A percentile compares a stretch with the other conserved stretches of the same genome.
Conservation (phyloP, 2,888 invertebrate genomes). For the Caenorhabditis zanzibari region DNA sequence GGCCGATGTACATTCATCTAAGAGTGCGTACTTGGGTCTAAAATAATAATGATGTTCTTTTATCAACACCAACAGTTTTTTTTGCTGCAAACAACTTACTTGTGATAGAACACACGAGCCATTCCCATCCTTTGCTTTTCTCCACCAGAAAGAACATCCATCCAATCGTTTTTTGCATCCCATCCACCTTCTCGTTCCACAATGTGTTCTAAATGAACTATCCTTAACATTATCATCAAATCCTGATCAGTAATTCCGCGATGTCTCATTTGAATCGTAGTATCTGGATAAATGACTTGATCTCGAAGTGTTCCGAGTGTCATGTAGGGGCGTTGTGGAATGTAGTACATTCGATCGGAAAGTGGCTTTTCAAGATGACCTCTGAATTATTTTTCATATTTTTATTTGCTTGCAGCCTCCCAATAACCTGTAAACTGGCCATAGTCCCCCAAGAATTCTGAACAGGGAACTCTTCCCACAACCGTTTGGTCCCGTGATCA, state of each 20-base stretch:
- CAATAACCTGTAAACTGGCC: conserved; percentile 93
- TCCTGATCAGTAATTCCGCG: conserved; percentile 90
- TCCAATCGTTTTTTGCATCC: conserved; percentile 91
- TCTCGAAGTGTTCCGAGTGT: conserved; percentile 95
- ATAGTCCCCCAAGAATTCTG: conserved; percentile 94
- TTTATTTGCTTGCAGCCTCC: too few relatives aligned
- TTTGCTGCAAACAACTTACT: too few relatives aligned
- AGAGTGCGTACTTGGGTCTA: conserved; percentile 96
- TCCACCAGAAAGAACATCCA: conserved; percentile 97
- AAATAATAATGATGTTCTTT: too few relatives aligned
- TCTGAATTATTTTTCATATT: conserved; percentile 41
- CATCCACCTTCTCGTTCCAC: conserved; percentile 81
- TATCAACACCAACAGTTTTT: too few relatives aligned
- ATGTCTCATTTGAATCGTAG: conserved; percentile 89
- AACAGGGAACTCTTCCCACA: conserved; percentile 98
- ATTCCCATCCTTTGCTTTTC: conserved; percentile 98
- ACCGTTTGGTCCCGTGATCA: conserved; percentile 99
- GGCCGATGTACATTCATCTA: conserved; percentile 99
- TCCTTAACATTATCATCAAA: conserved; percentile 89
- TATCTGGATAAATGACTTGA: conserved; percentile 95
- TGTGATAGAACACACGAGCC: conserved; percentile 84
- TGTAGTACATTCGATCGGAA: conserved; percentile 80
- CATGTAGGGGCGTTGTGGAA: conserved; percentile 94
- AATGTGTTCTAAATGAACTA: conserved; percentile 88
- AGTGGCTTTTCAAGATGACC: conserved; percentile 77